Percentiles rank a stretch among this genome's conserved stretches.
Evolutionary conservation across 1,140 invertebrate species (phyloP).

Genomic region (Lepeophtheirus salmonis): DNA sequence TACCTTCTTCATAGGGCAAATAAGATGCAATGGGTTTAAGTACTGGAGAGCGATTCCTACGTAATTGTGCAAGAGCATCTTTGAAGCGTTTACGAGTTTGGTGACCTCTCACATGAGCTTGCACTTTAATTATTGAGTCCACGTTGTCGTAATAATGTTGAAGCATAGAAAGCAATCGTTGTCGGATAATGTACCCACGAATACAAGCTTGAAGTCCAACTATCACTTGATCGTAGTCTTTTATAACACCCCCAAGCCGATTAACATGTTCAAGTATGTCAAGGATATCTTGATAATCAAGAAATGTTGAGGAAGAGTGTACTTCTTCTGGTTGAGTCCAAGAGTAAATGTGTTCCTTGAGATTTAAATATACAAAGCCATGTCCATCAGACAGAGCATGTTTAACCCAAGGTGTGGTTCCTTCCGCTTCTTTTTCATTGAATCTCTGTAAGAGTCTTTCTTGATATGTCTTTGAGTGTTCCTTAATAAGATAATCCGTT

Average conservation of each 20-base stretch:
- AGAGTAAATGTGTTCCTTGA: neutral
- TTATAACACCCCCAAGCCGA: neutral
- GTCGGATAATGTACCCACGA: slow-evolving; percentile 41
- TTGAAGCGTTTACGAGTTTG: slow-evolving; percentile 29
- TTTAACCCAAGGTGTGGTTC: neutral
- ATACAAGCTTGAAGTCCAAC: slow-evolving; percentile 37
- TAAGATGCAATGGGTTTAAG: neutral
- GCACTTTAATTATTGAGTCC: slow-evolving; percentile 31
- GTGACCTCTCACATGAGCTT: neutral
- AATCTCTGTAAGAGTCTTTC: neutral
- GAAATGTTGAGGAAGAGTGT: neutral
- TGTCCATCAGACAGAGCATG: neutral
- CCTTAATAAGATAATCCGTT: neutral
- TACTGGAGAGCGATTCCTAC: neutral
- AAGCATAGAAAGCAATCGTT: slow-evolving; percentile 31
- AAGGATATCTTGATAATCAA: neutral
- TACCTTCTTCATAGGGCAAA: slow-evolving; percentile 27
- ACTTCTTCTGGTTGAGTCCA: neutral
- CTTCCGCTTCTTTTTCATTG: neutral
- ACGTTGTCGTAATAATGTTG: slow-evolving; percentile 34
- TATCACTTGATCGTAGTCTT: slow-evolving; percentile 19
- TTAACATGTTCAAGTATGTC: neutral
- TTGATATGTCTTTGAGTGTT: neutral
- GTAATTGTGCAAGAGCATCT: slow-evolving; percentile 21
- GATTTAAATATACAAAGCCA: neutral